Percentiles rank a stretch among this genome's conserved stretches.
Evolutionary conservation across 2,888 invertebrate genomes (phyloP).

Genomic region (Xestia sexstrigata): DNA sequence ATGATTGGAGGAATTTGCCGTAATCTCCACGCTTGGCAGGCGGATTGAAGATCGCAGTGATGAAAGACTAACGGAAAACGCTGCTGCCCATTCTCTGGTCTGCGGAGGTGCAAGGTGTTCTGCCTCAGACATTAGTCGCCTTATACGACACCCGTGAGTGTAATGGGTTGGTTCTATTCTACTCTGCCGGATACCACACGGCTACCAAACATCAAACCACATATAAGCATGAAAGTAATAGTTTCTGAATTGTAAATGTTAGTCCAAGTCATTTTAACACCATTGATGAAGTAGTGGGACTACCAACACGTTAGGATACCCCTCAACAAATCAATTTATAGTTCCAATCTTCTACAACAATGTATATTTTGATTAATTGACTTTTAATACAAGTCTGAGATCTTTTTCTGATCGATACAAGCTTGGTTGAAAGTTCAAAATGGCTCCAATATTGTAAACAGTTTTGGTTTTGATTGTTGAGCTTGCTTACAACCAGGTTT

Average conservation of each 20-base stretch:
- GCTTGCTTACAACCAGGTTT: not conserved
- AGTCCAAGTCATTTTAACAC: not conserved
- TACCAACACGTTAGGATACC: not conserved
- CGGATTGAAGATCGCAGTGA: too few relatives aligned
- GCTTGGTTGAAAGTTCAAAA: not conserved
- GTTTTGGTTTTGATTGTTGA: not conserved
- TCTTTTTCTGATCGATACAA: not conserved
- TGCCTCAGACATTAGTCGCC: too few relatives aligned
- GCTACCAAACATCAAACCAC: too few relatives aligned
- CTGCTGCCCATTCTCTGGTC: too few relatives aligned
- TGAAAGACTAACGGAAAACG: too few relatives aligned
- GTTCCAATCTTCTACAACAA: not conserved
- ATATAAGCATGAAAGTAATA: not conserved
- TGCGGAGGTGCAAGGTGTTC: too few relatives aligned
- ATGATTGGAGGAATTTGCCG: too few relatives aligned
- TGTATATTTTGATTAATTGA: not conserved
- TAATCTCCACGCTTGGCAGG: too few relatives aligned
- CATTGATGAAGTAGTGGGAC: not conserved
- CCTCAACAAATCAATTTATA: not conserved
- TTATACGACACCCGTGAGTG: too few relatives aligned
- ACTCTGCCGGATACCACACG: too few relatives aligned
- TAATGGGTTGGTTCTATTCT: too few relatives aligned
- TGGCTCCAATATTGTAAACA: not conserved
- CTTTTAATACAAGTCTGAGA: not conserved
- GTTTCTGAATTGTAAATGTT: constrained; percentile 23